phyloP scores from a whole-genome alignment of 2,113 vertebrate species.

The Castor canadensis region DNA sequence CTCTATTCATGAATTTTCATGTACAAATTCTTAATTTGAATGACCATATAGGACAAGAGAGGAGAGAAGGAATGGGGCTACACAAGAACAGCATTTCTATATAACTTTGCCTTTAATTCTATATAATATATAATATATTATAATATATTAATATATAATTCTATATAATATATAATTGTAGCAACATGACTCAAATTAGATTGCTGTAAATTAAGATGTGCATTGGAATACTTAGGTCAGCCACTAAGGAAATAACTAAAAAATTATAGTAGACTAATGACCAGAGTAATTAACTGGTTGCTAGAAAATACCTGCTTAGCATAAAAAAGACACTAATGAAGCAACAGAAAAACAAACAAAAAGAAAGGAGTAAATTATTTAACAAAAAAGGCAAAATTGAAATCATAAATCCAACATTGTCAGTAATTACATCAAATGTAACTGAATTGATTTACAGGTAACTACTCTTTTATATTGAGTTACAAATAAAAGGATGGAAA shows the following conservation, averaged over 20 bases:
- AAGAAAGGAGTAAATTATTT: background rate
- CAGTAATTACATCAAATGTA: background rate
- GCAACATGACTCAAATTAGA: too few species aligned
- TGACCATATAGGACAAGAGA: background rate
- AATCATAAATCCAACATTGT: background rate
- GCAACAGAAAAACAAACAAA: too few species aligned
- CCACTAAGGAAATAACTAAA: background rate
- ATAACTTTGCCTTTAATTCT: background rate
- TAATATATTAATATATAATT: too few species aligned
- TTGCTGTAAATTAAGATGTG: background rate
- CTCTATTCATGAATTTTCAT: background rate
- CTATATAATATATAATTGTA: too few species aligned
- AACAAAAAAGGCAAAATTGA: background rate
- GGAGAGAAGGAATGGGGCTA: rapidly evolving
- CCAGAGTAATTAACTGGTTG: background rate
- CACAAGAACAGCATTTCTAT: background rate
- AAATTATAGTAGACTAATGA: background rate
- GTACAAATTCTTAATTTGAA: background rate
- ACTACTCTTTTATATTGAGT: background rate
- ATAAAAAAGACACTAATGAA: background rate
- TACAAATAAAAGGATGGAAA: background rate
- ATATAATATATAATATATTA: too few species aligned
- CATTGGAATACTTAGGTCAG: background rate
- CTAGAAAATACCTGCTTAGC: background rate
- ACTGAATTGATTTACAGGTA: background rate